Conservation (phyloP, 92 coral and sea anemone genomes). For the Blastomussa wellsi region DNA sequence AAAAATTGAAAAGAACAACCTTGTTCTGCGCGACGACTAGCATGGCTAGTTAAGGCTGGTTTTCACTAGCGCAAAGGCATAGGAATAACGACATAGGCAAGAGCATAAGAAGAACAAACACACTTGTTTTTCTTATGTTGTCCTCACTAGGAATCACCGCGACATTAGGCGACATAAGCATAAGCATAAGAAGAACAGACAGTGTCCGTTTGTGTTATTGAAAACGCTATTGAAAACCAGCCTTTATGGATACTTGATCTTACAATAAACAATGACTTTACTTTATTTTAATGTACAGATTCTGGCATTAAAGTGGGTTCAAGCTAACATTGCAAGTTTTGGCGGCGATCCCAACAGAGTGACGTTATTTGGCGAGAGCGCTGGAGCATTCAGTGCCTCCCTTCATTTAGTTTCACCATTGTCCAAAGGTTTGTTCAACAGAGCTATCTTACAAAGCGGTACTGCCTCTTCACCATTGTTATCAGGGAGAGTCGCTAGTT, state of each 20-base stretch:
- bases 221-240: too few species aligned
- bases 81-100: too few species aligned
- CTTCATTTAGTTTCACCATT: constrained; percentile 47
- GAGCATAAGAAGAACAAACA: too few species aligned
- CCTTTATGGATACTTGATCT: background rate
- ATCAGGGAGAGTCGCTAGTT: background rate
- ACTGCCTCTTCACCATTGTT: constrained; percentile 3
- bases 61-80: too few species aligned
- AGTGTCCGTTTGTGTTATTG: too few species aligned
- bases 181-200: too few species aligned
- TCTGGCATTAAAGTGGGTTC: constrained; percentile 55
- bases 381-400: constrained; percentile 54
- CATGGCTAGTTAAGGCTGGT: too few species aligned
- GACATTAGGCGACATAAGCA: too few species aligned
- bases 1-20: too few species aligned
- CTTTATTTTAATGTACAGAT: constrained; percentile 21
- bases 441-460: constrained; percentile 43
- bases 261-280: background rate
- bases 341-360: constrained; percentile 58
- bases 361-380: constrained; percentile 62
- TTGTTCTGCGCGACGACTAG: too few species aligned
- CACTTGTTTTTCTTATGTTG: too few species aligned
- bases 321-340: constrained; percentile 46
- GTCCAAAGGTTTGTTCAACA: constrained; percentile 48
- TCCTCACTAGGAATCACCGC: too few species aligned